Evolutionary conservation across 2,888 invertebrate genomes (phyloP), one percentile per base, ranked within the genome.

Genomic region (Iphiclides podalirius): DNA sequence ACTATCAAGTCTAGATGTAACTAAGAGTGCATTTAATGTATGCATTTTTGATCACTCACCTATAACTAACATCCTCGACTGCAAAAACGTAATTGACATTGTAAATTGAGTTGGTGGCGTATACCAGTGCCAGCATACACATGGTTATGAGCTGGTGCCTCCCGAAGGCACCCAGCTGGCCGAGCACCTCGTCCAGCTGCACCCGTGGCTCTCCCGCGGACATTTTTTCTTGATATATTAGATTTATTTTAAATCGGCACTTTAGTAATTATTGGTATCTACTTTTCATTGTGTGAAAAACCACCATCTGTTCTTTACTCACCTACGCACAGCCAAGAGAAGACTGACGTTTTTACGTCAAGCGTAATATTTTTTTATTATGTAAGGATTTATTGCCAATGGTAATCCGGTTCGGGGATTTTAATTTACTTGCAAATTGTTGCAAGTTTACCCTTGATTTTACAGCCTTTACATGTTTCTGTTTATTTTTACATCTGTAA

Each of bases 81-180:
- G 83, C 84, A 58, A 87, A 87, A 39, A 87, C 86, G 31, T 84
- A 87, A 63, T 87, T 87, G 49, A 79, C 75, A 52, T 84, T 87
- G 58, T 87, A 87, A 74, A 87, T 85, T 51, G 88, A 82, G 68
- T 86, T 85, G 52, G 87, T 86, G 16, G 84, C 71, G 62, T 87
- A 87, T 11, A 87, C 85, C 35, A 87, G 68, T 17, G 85, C 76
- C 58, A 87, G 65, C 81, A 87, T 77, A 52, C 68, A 60, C 72
- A 81, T 65, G 23, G 86, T 84, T 51, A 70, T 4, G 28, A 77
- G 49, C 70, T 90, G 90, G 72, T 88, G 90, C 38, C 64, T 69
- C 1, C 90, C 90, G 68, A 89, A 90, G 6, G 81, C 79, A 1
- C 90, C 90, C 52, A 90, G 67, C 51, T 67, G 65, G 12, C 67